Conservation (phyloP, 2,113 vertebrate species). For the Nanger granti region DNA sequence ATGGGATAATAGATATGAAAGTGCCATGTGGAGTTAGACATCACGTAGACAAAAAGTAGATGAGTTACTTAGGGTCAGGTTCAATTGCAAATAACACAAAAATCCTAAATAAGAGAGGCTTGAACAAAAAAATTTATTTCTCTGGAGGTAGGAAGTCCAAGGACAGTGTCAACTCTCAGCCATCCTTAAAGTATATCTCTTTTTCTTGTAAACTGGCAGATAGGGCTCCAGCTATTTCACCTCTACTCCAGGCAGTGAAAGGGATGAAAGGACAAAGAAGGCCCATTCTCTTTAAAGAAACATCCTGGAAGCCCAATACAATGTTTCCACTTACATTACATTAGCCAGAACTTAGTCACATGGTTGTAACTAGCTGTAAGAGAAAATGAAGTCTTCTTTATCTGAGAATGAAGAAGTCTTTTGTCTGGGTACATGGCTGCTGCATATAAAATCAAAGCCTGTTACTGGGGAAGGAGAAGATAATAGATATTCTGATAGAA, state of each 20-base stretch:
- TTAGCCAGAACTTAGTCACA: not conserved
- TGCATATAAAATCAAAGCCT: not conserved
- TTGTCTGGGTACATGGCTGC: not conserved
- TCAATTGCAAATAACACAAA: not conserved
- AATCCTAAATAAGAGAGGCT: not conserved
- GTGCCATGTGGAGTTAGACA: not conserved
- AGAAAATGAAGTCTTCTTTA: not conserved
- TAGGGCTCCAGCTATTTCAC: not conserved
- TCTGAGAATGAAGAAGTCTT: not conserved
- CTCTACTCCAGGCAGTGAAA: not conserved
- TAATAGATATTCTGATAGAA: not conserved
- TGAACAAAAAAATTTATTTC: not conserved
- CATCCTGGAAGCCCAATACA: not conserved
- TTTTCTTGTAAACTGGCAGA: not conserved
- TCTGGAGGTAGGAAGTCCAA: not conserved
- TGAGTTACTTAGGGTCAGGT: not conserved
- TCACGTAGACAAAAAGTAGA: not conserved
- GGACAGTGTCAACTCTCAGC: not conserved
- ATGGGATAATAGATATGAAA: not conserved
- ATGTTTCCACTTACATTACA: not conserved
- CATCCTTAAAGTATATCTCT: not conserved
- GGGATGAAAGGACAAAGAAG: not conserved
- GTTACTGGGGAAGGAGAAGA: not conserved
- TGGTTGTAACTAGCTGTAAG: not conserved
- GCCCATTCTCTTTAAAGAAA: not conserved